Evolutionary conservation across 2,888 invertebrate species (phyloP).

Genomic region (Drosophila peninsularis): DNA sequence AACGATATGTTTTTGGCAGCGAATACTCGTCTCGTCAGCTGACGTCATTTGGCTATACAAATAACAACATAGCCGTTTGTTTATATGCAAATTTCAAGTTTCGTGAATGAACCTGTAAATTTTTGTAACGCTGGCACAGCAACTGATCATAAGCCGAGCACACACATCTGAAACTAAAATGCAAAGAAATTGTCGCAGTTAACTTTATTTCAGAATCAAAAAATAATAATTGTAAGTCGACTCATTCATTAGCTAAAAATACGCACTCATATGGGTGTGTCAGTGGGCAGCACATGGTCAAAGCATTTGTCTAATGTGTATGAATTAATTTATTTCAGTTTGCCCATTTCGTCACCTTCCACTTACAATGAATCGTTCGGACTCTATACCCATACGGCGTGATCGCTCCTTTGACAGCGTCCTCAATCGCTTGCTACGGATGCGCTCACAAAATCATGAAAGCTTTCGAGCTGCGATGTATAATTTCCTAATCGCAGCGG

Average conservation of each 20-base stretch:
- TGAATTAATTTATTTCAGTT: conserved; percentile 33
- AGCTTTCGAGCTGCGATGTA: conserved; percentile 84
- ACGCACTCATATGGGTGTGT: conserved; percentile 40
- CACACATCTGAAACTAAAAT: conserved; percentile 13
- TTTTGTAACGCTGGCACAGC: background rate
- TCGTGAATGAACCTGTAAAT: conserved; percentile 32
- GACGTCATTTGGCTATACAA: conserved; percentile 63
- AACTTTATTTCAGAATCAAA: conserved; percentile 13
- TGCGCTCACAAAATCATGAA: conserved; percentile 83
- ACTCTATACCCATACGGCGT: conserved; percentile 80
- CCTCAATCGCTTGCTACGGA: conserved; percentile 81
- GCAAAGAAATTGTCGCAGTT: conserved; percentile 20
- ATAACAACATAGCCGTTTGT: conserved; percentile 61
- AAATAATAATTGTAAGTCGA: conserved; percentile 39
- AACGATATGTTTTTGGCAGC: background rate
- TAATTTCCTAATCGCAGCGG: conserved; percentile 83
- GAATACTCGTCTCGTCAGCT: conserved; percentile 41
- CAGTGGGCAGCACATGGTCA: conserved; percentile 28
- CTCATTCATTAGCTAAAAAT: conserved; percentile 39
- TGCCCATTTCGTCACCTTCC: conserved; percentile 7
- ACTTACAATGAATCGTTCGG: conserved; percentile 79
- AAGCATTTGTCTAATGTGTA: conserved; percentile 14
- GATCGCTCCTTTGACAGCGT: conserved; percentile 84
- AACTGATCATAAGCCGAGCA: background rate
- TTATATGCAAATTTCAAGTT: conserved; percentile 47